Evolutionary conservation across 37 sponge, comb jelly and placozoan genomes (phyloP), one percentile per base, ranked within the genome.

Genomic region (Dysidea cf. avara): DNA sequence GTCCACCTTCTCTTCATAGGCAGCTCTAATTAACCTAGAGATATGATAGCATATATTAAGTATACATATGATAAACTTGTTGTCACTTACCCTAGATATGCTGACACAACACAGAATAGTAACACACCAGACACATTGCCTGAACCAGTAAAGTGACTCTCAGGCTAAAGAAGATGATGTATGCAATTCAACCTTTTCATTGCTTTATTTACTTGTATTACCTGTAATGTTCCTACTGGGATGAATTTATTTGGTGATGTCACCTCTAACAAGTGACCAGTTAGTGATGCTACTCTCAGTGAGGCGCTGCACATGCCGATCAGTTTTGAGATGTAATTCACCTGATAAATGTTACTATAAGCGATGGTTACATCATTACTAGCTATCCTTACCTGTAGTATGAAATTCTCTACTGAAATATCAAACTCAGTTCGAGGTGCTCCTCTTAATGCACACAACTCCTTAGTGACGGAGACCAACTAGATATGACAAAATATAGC

Each of bases 1-100:
- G 22, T 88, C 89, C 36, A 36, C 22, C 69, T 88, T 88, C 47
- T 88, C 83, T 26, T 88, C 84, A 39, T 88, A 88, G 39, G 80
- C 83, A n/a, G 84, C 89, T 53, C 89, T 78, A 26, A 88, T 54
- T 7, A 88, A 63, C 31, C 70, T 69, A 33, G 0, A 20, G 2
- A 2, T 29, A 69, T 5, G 22, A 66, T 48, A 48, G 29, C 16
- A 69, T 3, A 22, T 46, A 1, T 39, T 7, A 13, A 64, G 33
- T 40, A 70, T 29, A 52, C 3, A 67, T 43, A 16, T 7, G 5
- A 16, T 30, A 7, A 53, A 34, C 2, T 22, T 7, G 56, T 51
- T 32, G 3, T 9, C 18, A 32, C 57, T 50, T 56, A 79, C 69
- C 89, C 89, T 47, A 88, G 60, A 47, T 76, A 74, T 26, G 84